phyloP scores from a whole-genome alignment of 1,140 invertebrate species.

The Drosophila tristis region DNA sequence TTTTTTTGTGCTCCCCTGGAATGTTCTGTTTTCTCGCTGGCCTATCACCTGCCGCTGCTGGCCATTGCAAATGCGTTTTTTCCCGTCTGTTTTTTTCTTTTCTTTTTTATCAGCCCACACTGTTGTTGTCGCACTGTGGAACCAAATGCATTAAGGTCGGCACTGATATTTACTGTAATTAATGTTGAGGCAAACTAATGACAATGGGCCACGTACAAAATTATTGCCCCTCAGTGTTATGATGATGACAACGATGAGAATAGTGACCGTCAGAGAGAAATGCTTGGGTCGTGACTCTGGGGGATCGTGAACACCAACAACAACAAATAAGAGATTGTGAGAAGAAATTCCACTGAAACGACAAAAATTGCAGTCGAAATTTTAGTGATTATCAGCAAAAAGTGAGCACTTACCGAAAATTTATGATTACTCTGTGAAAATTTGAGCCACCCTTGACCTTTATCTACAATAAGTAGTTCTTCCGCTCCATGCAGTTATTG shows the following conservation, averaged over 20 bases:
- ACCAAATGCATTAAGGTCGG: conserved; percentile 60
- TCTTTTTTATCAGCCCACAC: conserved; percentile 47
- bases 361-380: not conserved
- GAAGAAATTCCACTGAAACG: conserved; percentile 26
- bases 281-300: conserved; percentile 34
- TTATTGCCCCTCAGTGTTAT: conserved; percentile 33
- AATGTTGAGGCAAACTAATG: conserved; percentile 59
- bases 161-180: conserved; percentile 52
- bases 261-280: conserved; percentile 11
- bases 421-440: too few relatives aligned
- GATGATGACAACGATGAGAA: conserved; percentile 33
- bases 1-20: not conserved
- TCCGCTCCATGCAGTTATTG: too few relatives aligned
- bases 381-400: conserved; percentile 13
- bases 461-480: too few relatives aligned
- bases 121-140: conserved; percentile 46
- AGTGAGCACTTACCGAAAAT: not conserved
- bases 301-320: conserved; percentile 10
- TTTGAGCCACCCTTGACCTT: too few relatives aligned
- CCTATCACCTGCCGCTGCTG: not conserved
- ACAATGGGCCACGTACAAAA: conserved; percentile 35
- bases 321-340: conserved; percentile 34
- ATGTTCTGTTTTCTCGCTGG: conserved; percentile 4
- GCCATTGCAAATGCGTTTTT: conserved; percentile 44
- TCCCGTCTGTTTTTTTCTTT: conserved; percentile 13